These are phyloP conservation scores for Drosophila sp. DNA, from an alignment of 1,140 invertebrate genomes.

Conservation along the genomic window DNA sequence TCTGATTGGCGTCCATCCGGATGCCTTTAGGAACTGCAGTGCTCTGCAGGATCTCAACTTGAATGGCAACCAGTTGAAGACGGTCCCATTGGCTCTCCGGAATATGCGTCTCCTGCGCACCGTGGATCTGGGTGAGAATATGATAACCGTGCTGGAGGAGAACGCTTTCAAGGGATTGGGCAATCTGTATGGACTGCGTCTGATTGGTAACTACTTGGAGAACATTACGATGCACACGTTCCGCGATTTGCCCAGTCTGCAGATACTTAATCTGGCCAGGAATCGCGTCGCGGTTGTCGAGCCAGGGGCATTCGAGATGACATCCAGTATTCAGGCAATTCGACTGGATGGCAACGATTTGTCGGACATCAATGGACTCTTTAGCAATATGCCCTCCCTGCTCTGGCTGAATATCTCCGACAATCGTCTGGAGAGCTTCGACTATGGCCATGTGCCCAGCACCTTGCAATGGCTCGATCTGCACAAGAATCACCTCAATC, in stretches of 20 bases:
- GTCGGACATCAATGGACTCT: slow-evolving; percentile 93
- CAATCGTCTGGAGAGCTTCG: slow-evolving; percentile 95
- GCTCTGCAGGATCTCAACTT: slow-evolving; percentile 94
- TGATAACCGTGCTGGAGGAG: slow-evolving; percentile 90
- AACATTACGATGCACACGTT: slow-evolving; percentile 93
- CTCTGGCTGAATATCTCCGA: slow-evolving; percentile 96
- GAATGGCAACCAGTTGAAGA: slow-evolving; percentile 92
- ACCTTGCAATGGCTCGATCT: slow-evolving; percentile 95
- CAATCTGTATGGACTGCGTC: slow-evolving; percentile 91
- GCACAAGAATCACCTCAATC: slow-evolving; percentile 93
- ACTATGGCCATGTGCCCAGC: slow-evolving; percentile 93
- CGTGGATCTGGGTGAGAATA: slow-evolving; percentile 94
- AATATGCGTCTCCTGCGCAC: slow-evolving; percentile 90
- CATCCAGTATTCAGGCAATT: slow-evolving; percentile 92
- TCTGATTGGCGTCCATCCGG: slow-evolving; percentile 90
- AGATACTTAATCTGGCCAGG: slow-evolving; percentile 94
- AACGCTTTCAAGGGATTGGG: slow-evolving; percentile 92
- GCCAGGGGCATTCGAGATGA: slow-evolving; percentile 92
- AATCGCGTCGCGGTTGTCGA: slow-evolving; percentile 93
- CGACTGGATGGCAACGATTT: slow-evolving; percentile 94
- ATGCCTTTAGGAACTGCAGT: slow-evolving; percentile 93
- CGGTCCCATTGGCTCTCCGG: slow-evolving; percentile 91
- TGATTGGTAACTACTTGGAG: slow-evolving; percentile 95
- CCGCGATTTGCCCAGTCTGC: slow-evolving; percentile 91
- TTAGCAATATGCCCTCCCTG: slow-evolving; percentile 92